These are phyloP conservation scores for Xerus rutilus DNA, from an alignment of 2,797 vertebrate species.

Conservation along the genomic window DNA sequence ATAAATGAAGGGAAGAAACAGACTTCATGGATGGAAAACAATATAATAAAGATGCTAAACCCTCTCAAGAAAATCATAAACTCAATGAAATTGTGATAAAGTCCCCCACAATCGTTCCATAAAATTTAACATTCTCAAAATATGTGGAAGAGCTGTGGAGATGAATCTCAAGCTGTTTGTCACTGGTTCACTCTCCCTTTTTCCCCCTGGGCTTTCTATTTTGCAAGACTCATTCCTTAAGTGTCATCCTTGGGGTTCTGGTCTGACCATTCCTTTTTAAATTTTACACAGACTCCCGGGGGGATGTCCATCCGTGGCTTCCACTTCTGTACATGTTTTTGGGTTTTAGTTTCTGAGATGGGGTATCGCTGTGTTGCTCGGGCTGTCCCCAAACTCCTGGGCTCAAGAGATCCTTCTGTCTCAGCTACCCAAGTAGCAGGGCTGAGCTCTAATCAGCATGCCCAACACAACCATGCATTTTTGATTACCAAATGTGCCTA, in stretches of 20 bases:
- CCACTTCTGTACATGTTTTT: neutral
- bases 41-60: neutral
- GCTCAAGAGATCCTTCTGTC: neutral
- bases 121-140: constrained; percentile 1
- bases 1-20: neutral
- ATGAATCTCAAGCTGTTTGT: neutral
- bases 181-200: neutral
- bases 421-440: neutral
- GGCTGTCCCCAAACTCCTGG: neutral
- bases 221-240: neutral
- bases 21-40: neutral
- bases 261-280: neutral
- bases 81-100: neutral
- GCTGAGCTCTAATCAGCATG: neutral
- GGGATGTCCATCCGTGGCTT: neutral
- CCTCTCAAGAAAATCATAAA: neutral
- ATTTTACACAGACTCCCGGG: neutral
- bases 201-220: neutral
- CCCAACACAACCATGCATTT: neutral
- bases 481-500: neutral
- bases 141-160: neutral
- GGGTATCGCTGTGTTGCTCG: neutral
- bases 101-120: neutral
- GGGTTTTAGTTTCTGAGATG: neutral
- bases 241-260: neutral